A percentile compares a stretch with the other conserved stretches of the same genome.
phyloP scores from a whole-genome alignment of 2,797 vertebrate species.

The Dipus sagitta region DNA sequence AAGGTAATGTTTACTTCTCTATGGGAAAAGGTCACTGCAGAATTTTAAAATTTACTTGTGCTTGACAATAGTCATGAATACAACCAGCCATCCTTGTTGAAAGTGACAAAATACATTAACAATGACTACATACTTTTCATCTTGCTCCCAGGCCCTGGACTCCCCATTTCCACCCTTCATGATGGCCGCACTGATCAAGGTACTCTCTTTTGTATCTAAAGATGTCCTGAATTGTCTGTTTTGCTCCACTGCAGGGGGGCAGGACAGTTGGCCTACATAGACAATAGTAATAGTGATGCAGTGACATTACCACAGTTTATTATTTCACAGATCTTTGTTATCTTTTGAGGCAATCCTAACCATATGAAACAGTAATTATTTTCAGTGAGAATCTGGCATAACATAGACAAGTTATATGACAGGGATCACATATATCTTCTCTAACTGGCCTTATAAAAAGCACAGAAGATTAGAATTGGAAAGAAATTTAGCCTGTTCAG shows the following conservation, averaged over 20 bases:
- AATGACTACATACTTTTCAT: conserved; percentile 58
- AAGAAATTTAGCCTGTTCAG: conserved; percentile 40
- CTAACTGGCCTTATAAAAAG: conserved; percentile 53
- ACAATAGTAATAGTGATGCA: background rate
- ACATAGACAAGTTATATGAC: background rate
- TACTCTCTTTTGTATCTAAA: conserved; percentile 73
- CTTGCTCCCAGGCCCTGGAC: conserved; percentile 86
- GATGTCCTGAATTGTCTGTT: background rate
- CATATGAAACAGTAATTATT: conserved; percentile 53
- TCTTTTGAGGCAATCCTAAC: conserved; percentile 1
- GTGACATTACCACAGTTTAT: background rate
- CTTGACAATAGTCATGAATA: background rate
- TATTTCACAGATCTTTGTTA: background rate
- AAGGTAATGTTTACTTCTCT: conserved; percentile 48
- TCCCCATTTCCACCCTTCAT: conserved; percentile 90
- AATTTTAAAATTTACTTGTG: conserved; percentile 40
- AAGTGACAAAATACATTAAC: conserved; percentile 63
- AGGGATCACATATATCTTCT: conserved; percentile 47
- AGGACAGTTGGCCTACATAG: background rate
- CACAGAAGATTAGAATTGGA: conserved; percentile 43
- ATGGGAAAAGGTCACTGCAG: background rate
- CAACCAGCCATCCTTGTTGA: background rate
- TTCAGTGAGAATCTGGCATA: background rate
- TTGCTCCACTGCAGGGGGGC: background rate
- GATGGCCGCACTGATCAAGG: conserved; percentile 87